Conservation (phyloP, 2,888 invertebrate species). For the Tricholauxania praeusta region DNA sequence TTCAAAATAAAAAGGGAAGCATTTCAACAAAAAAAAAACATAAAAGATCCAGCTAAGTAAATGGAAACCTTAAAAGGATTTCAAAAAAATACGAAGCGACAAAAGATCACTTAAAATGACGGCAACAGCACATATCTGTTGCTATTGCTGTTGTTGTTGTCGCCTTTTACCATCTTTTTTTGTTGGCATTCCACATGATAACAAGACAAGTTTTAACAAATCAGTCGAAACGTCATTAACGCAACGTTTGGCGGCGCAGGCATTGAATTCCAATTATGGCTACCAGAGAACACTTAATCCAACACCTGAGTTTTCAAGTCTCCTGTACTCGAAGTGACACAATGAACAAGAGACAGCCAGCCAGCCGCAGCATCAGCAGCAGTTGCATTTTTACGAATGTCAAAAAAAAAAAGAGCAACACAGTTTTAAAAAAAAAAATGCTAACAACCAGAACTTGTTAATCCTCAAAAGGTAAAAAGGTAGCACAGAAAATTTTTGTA, state of each 20-base stretch:
- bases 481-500: too few relatives aligned
- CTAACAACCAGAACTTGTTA: too few relatives aligned
- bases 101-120: too few relatives aligned
- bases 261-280: conserved; percentile 33
- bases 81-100: neutral
- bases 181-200: conserved; percentile 10
- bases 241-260: conserved; percentile 15
- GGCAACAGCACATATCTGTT: too few relatives aligned
- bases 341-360: too few relatives aligned
- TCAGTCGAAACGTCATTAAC: conserved; percentile 36
- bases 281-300: conserved; percentile 25
- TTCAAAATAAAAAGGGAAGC: too few relatives aligned
- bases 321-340: too few relatives aligned
- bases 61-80: conserved; percentile 34
- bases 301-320: conserved; percentile 10
- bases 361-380: too few relatives aligned
- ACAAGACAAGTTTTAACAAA: conserved; percentile 37
- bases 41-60: conserved; percentile 27
- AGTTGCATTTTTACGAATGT: too few relatives aligned
- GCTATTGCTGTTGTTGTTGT: conserved; percentile 18
- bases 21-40: neutral
- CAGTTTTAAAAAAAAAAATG: too few relatives aligned
- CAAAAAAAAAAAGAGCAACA: too few relatives aligned
- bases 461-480: too few relatives aligned
- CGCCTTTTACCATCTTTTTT: neutral